phyloP scores from a whole-genome alignment of 2,797 vertebrate genomes.

The Muscicapa comitata region DNA sequence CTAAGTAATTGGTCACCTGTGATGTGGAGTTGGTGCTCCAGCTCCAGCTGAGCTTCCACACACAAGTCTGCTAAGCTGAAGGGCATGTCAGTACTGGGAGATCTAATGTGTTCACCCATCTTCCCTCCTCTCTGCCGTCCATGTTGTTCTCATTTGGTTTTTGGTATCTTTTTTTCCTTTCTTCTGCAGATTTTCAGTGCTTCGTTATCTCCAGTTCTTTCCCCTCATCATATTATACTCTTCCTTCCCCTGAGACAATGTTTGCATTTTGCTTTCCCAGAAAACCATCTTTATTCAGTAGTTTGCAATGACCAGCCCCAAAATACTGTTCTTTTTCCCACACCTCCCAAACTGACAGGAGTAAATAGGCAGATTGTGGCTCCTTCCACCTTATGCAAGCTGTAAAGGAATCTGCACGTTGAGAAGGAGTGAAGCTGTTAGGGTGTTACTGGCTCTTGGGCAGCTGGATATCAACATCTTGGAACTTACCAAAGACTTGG shows the following conservation, averaged over 20 bases:
- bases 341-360: neutral
- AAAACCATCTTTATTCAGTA: neutral
- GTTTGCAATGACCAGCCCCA: neutral
- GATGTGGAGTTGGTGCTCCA: neutral
- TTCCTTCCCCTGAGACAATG: neutral
- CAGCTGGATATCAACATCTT: neutral
- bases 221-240: neutral
- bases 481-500: neutral
- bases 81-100: neutral
- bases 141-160: neutral
- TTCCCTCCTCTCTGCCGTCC: neutral
- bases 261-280: neutral
- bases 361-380: neutral
- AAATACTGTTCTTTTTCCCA: neutral
- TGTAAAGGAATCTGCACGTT: accelerated
- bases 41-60: neutral
- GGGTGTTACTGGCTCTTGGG: neutral
- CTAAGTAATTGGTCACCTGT: neutral
- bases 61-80: neutral
- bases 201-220: neutral
- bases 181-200: neutral
- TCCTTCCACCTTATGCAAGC: neutral
- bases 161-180: neutral
- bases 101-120: neutral
- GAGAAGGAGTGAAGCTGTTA: neutral